Percentiles rank a stretch among this genome's conserved stretches.
These are phyloP conservation scores for Drosophila sordidapex DNA, from an alignment of 2,888 invertebrate genomes.

Conservation along the genomic window DNA sequence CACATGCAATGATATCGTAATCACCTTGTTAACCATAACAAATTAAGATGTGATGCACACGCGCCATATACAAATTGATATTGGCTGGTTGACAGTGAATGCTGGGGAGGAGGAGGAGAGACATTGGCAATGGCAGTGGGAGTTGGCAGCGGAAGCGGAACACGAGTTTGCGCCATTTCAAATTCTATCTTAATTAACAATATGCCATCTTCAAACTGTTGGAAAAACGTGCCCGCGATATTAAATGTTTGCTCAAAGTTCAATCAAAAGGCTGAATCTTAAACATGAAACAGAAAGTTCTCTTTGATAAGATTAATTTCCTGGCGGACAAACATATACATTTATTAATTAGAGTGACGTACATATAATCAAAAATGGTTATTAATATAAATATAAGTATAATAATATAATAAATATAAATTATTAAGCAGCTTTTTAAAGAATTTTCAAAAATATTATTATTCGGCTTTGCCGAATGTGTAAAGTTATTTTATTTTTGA, in stretches of 20 bases:
- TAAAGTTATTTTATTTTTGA: neutral
- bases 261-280: neutral
- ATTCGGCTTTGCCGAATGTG: neutral
- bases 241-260: neutral
- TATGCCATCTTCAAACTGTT: constrained; percentile 1
- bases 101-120: neutral
- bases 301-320: neutral
- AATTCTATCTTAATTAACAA: constrained; percentile 12
- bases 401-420: neutral
- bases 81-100: neutral
- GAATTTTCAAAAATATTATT: neutral
- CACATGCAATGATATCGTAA: constrained; percentile 37
- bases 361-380: neutral
- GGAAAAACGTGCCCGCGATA: constrained; percentile 2
- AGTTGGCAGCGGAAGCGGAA: no score
- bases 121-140: neutral
- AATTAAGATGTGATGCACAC: constrained; percentile 56
- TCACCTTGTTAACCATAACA: constrained; percentile 55
- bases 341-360: neutral
- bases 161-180: neutral
- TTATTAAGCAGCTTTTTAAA: neutral
- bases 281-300: neutral
- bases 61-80: constrained; percentile 10
- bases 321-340: neutral
- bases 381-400: neutral